phyloP scores from a whole-genome alignment of 2,888 invertebrate species.

The Apodemia mormo region DNA sequence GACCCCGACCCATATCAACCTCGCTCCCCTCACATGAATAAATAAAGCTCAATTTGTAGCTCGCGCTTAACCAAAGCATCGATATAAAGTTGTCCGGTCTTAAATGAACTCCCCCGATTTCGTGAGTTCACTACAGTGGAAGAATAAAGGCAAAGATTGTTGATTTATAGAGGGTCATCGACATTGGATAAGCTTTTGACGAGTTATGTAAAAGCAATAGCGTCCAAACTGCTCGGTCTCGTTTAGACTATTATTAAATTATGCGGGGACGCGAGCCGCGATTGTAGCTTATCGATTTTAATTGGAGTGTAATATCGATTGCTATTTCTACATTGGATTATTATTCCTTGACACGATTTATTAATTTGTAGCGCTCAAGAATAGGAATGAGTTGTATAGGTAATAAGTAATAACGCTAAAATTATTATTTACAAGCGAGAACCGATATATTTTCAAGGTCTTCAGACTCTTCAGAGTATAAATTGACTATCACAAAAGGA shows the following conservation, averaged over 20 bases:
- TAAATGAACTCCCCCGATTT: slow-evolving; percentile 55
- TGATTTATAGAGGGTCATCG: slow-evolving; percentile 35
- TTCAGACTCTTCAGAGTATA: too few relatives aligned
- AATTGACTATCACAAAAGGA: too few relatives aligned
- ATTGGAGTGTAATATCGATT: slow-evolving; percentile 36
- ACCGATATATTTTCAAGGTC: too few relatives aligned
- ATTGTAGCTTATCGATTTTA: slow-evolving; percentile 15
- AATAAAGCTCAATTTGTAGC: slow-evolving; percentile 79
- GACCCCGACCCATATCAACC: slow-evolving; percentile 77
- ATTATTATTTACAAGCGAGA: too few relatives aligned
- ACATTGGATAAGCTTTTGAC: slow-evolving; percentile 41
- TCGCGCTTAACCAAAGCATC: slow-evolving; percentile 65
- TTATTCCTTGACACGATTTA: slow-evolving; percentile 20
- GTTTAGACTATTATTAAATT: slow-evolving; percentile 49
- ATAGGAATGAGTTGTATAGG: slow-evolving; percentile 1
- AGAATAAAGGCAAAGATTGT: slow-evolving; percentile 33
- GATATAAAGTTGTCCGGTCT: slow-evolving; percentile 57
- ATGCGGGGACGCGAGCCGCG: slow-evolving; percentile 38
- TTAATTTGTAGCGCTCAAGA: slow-evolving; percentile 20
- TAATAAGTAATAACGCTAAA: neutral
- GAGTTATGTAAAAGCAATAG: slow-evolving; percentile 58
- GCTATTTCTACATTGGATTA: slow-evolving; percentile 32
- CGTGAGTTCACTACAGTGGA: slow-evolving; percentile 42
- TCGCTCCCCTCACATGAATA: slow-evolving; percentile 74
- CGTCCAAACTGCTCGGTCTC: slow-evolving; percentile 46